Base-by-base conservation (phyloP, 2,797 vertebrate genomes). In the Sitta carolinensis region DNA sequence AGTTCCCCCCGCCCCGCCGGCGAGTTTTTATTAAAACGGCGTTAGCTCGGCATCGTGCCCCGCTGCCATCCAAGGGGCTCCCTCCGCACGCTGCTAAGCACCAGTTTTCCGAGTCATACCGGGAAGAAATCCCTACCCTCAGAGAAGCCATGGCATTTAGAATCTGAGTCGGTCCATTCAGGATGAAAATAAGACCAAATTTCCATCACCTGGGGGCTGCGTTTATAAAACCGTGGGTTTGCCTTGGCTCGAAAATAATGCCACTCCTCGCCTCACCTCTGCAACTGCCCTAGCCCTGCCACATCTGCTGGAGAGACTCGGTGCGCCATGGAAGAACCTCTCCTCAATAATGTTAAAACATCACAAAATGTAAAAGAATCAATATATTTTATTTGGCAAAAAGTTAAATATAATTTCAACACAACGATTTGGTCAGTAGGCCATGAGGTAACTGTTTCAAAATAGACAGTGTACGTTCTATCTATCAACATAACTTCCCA, bases 361-460 rank as follows among this genome's bases (percentile, higher is more conserved):
- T 95, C 95, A 91, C 95, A 93, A 95, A 93, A 91, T 94, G 89
- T 63, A 97, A 98, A 98, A 98, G 92, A 98, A 97, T 98, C 96
- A 97, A 98, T 97, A 98, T 97, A 96, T 97, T 98, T 98, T 98
- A 98, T 98, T 98, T 96, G 87, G 93, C 97, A 98, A 98, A 98
- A 98, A 98, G 96, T 98, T 98, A 98, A 98, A 97, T 98, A 98
- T 97, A 48, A 97, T 98, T 95, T 98, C 87, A 98, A 98, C 98
- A 98, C 98, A 98, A 98, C 89, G 96, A 97, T 98, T 98, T 98
- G 98, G 98, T 98, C 98, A 97, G 96, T 98, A 98, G 98, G 98
- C 98, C 98, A 98, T 98, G 99, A 99, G 99, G 99, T 99, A 99
- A 99, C 97, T 97, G 96, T 97, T 98, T 97, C 97, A 98, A 98